These are phyloP conservation scores for Liposcelis brunnea DNA, from an alignment of 2,888 invertebrate genomes.

Conservation along the genomic window DNA sequence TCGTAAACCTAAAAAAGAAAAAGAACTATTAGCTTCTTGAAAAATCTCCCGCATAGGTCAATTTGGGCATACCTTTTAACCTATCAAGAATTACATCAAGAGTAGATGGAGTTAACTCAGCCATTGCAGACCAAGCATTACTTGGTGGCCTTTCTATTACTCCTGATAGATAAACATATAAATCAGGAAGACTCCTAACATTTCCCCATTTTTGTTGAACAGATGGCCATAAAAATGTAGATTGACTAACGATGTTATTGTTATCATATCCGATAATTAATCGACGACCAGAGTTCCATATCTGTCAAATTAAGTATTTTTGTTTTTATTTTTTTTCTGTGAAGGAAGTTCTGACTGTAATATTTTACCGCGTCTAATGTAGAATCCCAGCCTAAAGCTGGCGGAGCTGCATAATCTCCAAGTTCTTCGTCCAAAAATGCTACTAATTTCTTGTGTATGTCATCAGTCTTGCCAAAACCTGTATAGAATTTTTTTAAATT, in stretches of 20 bases:
- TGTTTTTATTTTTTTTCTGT: not conserved
- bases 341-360: not conserved
- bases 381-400: constrained; percentile 28
- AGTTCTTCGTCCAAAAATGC: constrained; percentile 24
- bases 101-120: constrained; percentile 50
- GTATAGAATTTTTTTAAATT: constrained; percentile 1
- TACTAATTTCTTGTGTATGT: constrained; percentile 25
- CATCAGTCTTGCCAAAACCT: constrained; percentile 27
- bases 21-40: not conserved
- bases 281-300: constrained; percentile 32
- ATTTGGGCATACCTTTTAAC: constrained; percentile 25
- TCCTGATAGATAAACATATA: constrained; percentile 32
- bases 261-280: constrained; percentile 36
- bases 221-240: constrained; percentile 32
- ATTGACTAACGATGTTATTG: constrained; percentile 20
- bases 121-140: constrained; percentile 45
- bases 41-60: not conserved
- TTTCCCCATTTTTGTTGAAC: constrained; percentile 50
- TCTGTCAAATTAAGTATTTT: constrained; percentile 14
- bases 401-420: constrained; percentile 23
- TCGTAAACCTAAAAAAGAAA: constrained; percentile 30
- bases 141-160: constrained; percentile 16
- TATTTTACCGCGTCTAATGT: constrained; percentile 24
- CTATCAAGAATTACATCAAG: constrained; percentile 41
- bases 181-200: constrained; percentile 32